These are phyloP conservation scores for Auanema freiburgensis DNA, from an alignment of 2,888 invertebrate species.

Conservation along the genomic window DNA sequence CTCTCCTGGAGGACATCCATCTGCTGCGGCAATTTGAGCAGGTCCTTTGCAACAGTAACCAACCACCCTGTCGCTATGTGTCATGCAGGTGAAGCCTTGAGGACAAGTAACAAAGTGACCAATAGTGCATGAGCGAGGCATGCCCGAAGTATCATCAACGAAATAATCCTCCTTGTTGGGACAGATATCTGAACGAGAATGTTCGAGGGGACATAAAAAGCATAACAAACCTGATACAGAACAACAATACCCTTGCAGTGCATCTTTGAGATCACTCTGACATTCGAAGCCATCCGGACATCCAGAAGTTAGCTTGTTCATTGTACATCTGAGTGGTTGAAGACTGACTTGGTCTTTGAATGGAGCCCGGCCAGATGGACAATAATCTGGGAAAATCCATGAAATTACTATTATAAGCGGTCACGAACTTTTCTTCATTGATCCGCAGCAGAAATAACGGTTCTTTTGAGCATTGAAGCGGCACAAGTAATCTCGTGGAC, in stretches of 20 bases:
- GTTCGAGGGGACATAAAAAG: neutral
- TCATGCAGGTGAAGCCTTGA: constrained; percentile 45
- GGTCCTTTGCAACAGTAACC: constrained; percentile 36
- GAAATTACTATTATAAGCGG: too few species aligned
- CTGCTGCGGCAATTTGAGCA: constrained; percentile 31
- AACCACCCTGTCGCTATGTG: constrained; percentile 35
- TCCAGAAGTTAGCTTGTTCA: constrained; percentile 45
- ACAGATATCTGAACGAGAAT: constrained; percentile 39
- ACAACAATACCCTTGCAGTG: constrained; percentile 52
- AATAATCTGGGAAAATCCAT: constrained; percentile 33
- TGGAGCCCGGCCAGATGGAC: constrained; percentile 47
- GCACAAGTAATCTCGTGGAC: constrained; percentile 51
- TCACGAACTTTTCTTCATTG: constrained; percentile 30
- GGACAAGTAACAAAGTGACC: constrained; percentile 52
- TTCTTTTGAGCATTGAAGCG: constrained; percentile 48
- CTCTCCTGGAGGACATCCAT: constrained; percentile 51
- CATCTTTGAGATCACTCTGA: constrained; percentile 43
- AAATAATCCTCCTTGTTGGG: constrained; percentile 51
- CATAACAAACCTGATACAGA: constrained; percentile 32
- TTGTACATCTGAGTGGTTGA: constrained; percentile 49
- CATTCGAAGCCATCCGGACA: constrained; percentile 52
- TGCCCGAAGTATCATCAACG: constrained; percentile 45
- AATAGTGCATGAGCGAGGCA: constrained; percentile 50
- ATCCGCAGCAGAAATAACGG: constrained; percentile 55
- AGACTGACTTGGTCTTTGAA: constrained; percentile 44